Evolutionary conservation across 2,113 vertebrate genomes (phyloP), one percentile per base, ranked within the genome.

Genomic region (Glaucomys volans): DNA sequence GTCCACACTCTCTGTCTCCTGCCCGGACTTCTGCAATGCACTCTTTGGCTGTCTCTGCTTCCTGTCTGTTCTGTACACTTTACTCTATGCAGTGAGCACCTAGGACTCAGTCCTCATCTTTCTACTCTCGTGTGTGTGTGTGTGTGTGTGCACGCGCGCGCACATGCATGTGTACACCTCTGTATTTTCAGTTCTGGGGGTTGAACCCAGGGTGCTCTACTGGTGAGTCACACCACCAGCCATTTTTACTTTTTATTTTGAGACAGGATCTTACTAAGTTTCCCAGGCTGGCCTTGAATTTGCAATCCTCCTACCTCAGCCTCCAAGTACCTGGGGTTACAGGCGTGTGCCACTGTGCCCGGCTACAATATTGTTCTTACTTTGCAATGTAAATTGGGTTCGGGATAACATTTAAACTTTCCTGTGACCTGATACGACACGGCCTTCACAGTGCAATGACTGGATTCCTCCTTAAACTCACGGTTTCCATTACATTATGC

Each of bases 21-120:
- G 7, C 47, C 5, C 14, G 5, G 44, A 44, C 28, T 2, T 35
- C 30, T 12, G 50, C 30, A 35, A 4, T 17, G 2, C 1, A 11
- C 12, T 12, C 26, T 35, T 1, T 42, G 30, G 24, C 32, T 66
- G 2, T 28, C 16, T 28, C 20, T 35, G 12, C 18, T 42, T 79
- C 75, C 4, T 0, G 17, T 40, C 59, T 50, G 22, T n/a, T 40
- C 44, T 64, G 40, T 18, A 8, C 32, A 32, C 4, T 35, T 37
- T 14, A 35, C 81, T 8, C 0, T 62, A 37, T 37, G 22, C 57
- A 40, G 16, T 8, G n/a, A 80, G 12, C 44, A 30, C 35, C 26
- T 35, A 69, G 3, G 52, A 35, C 47, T 54, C 28, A 14, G 4
- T 54, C 24, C 59, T 9, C 8, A 22, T 8, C 42, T 30, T 20